Evolutionary conservation across 23 tunicate genomes (phyloP), one percentile per base, ranked within the genome.

Genomic region (Aplidium turbinatum): DNA sequence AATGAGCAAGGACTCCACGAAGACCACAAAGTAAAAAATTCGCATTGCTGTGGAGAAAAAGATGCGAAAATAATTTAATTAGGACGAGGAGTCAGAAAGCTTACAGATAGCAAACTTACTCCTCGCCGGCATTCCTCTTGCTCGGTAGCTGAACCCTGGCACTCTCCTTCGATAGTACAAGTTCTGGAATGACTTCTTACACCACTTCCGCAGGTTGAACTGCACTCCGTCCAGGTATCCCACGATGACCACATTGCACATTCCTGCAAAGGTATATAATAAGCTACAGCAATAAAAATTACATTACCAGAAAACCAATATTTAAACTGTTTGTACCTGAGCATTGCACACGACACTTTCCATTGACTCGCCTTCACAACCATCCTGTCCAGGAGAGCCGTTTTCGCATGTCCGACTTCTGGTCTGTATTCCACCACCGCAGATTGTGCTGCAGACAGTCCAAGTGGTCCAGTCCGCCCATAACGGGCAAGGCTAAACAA

Each of bases 201-300:
- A 9, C 96, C 96, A 25, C 81, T 70, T 5, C 96, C 96, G 61
- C 96, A 88, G 16, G 83, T 70, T 22, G 72, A 19, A 73, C 64
- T 36, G 74, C 96, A 88, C 3, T 33, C 78, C 6, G 73, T 38
- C 96, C 96, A 88, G 6, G 78, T 16, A 20, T 57, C 83, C 96
- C 96, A 88, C 9, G 82, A 35, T 1, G 69, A 32, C 87, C 87
- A 88, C 67, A 70, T 34, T 26, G 96, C 78, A 53, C 96, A 88
- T 4, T 36, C 52, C 94, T 87, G 73, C 7, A 47, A 71, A 21
- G n/a, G n/a, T n/a, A n/a, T n/a, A n/a, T 29, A 19, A 47, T 69
- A 13, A 13, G 7, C 50, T 42, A 9, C 13, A 9, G 16, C 11
- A 42, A 9, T 42, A 9, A 9, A 16, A 11, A 16, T 42, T 9